Conservation (phyloP, 2,797 vertebrate species). For the Leontopithecus rosalia region DNA sequence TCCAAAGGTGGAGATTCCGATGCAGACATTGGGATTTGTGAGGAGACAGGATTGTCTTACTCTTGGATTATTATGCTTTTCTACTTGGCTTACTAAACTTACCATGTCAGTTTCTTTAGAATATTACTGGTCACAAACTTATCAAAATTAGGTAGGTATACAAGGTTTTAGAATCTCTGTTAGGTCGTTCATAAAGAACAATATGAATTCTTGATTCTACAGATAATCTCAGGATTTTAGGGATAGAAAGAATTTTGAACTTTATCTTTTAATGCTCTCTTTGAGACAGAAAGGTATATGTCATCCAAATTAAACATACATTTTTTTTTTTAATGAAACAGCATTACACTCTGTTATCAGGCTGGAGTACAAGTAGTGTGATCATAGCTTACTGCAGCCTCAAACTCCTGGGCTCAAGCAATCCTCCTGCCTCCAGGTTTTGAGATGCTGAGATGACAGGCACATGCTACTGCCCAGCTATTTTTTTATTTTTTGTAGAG, state of each 20-base stretch:
- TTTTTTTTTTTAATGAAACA: not conserved
- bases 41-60: constrained; percentile 1
- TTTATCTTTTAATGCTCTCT: not conserved
- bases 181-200: constrained; percentile 1
- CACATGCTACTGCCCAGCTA: not conserved
- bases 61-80: constrained; percentile 4
- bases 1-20: not conserved
- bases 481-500: not conserved
- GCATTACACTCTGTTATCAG: not conserved
- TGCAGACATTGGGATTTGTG: constrained; percentile 5
- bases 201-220: constrained; percentile 41
- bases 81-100: not conserved
- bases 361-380: not conserved
- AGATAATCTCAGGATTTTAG: not conserved
- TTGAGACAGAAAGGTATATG: not conserved
- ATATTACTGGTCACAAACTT: not conserved
- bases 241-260: not conserved
- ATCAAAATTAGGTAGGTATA: not conserved
- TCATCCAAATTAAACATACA: not conserved
- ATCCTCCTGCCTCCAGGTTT: not conserved
- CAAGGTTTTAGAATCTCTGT: not conserved
- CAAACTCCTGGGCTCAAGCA: not conserved
- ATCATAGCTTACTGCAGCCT: not conserved
- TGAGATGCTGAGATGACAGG: not conserved
- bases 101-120: not conserved